Evolutionary conservation across 2,797 vertebrate genomes (phyloP).

Genomic region (Phaenicophaeus curvirostris): DNA sequence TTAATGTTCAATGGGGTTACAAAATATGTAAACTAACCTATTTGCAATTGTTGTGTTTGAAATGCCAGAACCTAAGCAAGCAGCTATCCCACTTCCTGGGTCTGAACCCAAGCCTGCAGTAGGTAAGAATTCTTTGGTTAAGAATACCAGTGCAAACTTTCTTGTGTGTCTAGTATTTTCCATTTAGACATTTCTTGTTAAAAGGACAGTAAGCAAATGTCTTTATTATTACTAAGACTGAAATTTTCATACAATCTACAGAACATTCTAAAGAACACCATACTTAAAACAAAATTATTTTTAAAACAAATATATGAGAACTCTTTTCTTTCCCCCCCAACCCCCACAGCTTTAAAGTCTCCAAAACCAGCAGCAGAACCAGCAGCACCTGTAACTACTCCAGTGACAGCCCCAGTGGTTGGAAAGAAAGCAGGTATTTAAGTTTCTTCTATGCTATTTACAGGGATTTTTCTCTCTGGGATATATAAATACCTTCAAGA

Average conservation of each 20-base stretch:
- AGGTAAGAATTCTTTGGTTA: slow-evolving; percentile 70
- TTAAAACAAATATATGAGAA: neutral
- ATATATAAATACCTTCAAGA: neutral
- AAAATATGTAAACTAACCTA: slow-evolving; percentile 37
- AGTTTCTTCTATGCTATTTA: neutral
- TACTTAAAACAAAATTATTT: neutral
- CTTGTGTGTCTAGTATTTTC: neutral
- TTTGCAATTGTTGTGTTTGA: slow-evolving; percentile 70
- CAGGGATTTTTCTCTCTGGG: neutral
- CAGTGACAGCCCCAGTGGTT: slow-evolving; percentile 87
- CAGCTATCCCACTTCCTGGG: slow-evolving; percentile 68
- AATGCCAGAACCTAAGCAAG: slow-evolving; percentile 79
- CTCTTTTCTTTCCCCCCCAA: neutral
- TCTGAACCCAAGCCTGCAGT: slow-evolving; percentile 77
- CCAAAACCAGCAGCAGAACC: slow-evolving; percentile 70
- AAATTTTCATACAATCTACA: neutral
- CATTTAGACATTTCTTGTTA: neutral
- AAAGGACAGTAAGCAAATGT: neutral
- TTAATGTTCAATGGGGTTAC: neutral
- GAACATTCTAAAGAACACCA: neutral
- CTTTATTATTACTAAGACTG: neutral
- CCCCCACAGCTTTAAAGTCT: slow-evolving; percentile 74
- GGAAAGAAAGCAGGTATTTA: slow-evolving; percentile 92
- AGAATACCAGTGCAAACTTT: neutral
- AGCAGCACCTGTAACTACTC: slow-evolving; percentile 72